phyloP scores from a whole-genome alignment of 2,113 vertebrate species.

The Lanius ludovicianus region DNA sequence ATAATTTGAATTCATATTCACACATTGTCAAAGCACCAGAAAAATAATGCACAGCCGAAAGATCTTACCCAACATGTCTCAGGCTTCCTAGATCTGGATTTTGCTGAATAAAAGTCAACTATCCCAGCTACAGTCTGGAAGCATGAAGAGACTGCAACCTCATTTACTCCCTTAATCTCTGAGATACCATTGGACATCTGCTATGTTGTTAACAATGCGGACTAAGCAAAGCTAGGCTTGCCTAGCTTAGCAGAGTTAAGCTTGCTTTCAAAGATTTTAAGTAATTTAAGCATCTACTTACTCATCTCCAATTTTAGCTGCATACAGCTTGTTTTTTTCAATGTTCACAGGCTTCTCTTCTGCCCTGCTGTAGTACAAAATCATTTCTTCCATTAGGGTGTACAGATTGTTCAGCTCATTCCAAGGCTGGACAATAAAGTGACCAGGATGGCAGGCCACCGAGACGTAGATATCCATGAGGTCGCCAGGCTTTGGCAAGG shows the following conservation, averaged over 20 bases:
- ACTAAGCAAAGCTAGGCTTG: not conserved
- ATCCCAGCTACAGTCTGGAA: not conserved
- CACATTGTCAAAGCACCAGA: not conserved
- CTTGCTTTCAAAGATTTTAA: not conserved
- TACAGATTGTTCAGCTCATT: slow-evolving; percentile 88
- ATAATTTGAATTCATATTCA: not conserved
- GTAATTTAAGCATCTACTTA: slow-evolving; percentile 67
- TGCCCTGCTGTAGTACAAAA: slow-evolving; percentile 85
- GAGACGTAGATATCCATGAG: slow-evolving; percentile 90
- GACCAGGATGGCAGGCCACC: slow-evolving; percentile 89
- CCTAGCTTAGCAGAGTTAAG: not conserved
- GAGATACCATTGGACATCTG: not conserved
- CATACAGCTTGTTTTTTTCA: slow-evolving; percentile 85
- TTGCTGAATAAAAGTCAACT: not conserved
- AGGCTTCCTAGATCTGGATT: not conserved
- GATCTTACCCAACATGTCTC: not conserved
- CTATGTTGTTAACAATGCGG: not conserved
- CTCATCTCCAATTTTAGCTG: slow-evolving; percentile 91
- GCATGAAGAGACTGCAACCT: not conserved
- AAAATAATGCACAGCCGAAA: not conserved
- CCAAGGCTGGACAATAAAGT: slow-evolving; percentile 93
- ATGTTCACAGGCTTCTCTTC: slow-evolving; percentile 68
- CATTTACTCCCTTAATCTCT: not conserved
- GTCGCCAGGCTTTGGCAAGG: slow-evolving; percentile 80
- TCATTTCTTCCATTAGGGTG: slow-evolving; percentile 93